Percentiles rank a stretch among this genome's conserved stretches.
Conservation (phyloP, 2,888 invertebrate genomes). For the Endotricha flammealis region DNA sequence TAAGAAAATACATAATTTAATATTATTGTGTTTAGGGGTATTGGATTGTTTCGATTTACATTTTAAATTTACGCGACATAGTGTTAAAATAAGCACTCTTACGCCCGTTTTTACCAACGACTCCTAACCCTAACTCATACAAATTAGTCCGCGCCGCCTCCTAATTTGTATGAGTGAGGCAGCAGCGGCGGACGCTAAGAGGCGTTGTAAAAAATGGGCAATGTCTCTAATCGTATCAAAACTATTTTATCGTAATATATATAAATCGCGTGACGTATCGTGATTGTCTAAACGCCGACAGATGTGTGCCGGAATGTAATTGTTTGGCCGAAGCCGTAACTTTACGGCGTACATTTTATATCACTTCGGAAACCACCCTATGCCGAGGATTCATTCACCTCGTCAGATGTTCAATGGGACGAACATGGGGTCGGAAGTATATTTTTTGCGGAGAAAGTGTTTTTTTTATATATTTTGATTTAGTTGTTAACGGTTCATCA, state of each 20-base stretch:
- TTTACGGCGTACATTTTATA: slow-evolving; percentile 67
- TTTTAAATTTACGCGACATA: no score
- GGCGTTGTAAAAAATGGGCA: no score
- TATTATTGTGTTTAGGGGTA: no score
- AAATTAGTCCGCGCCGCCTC: no score
- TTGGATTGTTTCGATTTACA: no score
- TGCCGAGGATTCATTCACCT: slow-evolving; percentile 68
- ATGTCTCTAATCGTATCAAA: no score
- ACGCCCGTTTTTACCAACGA: no score
- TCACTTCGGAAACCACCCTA: slow-evolving; percentile 55
- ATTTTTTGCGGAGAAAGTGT: slow-evolving; percentile 52
- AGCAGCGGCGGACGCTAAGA: no score
- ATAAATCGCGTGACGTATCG: slow-evolving; percentile 74
- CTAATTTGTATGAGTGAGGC: no score
- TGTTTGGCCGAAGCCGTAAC: slow-evolving; percentile 52
- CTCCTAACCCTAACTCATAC: no score
- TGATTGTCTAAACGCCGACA: slow-evolving; percentile 77
- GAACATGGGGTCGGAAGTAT: slow-evolving; percentile 51
- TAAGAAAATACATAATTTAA: no score
- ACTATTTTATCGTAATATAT: slow-evolving; percentile 18
- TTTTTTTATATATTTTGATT: slow-evolving; percentile 53
- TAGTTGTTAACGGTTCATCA: slow-evolving; percentile 45
- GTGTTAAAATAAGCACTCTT: no score
- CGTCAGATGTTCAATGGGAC: slow-evolving; percentile 75
- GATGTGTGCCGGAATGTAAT: slow-evolving; percentile 77